phyloP scores from a whole-genome alignment of 2,888 invertebrate genomes.

The Junonia oenone region DNA sequence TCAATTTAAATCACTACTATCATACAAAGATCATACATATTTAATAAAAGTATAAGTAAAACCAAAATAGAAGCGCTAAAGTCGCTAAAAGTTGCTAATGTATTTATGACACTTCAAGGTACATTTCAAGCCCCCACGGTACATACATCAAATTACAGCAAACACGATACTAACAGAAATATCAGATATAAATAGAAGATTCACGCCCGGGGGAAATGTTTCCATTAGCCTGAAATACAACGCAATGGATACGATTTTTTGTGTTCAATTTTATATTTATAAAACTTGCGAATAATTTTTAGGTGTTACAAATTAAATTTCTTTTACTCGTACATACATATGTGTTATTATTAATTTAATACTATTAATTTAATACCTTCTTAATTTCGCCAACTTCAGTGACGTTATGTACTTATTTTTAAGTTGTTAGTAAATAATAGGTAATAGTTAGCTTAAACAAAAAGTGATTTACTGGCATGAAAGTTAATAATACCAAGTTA shows the following conservation, averaged over 20 bases:
- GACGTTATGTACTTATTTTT: too few species aligned
- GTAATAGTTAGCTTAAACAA: too few species aligned
- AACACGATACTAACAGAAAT: not conserved
- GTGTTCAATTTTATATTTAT: not conserved
- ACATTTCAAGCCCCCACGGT: not conserved
- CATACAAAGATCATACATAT: not conserved
- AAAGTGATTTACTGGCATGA: too few species aligned
- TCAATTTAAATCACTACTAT: too few species aligned
- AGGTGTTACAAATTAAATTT: too few species aligned
- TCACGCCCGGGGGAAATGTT: slow-evolving; percentile 11
- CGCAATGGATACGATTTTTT: not conserved
- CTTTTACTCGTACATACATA: too few species aligned
- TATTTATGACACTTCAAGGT: not conserved
- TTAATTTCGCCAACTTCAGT: too few species aligned
- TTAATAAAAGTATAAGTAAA: not conserved
- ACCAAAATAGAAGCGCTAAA: not conserved
- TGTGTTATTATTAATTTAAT: too few species aligned
- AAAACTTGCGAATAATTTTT: not conserved
- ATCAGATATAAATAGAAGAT: slow-evolving; percentile 3
- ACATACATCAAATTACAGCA: not conserved
- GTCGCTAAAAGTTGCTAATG: not conserved
- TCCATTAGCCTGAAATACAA: not conserved
- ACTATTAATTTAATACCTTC: too few species aligned
- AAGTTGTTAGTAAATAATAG: too few species aligned
- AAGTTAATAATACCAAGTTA: too few species aligned